Evolutionary conservation across 2,888 invertebrate species (phyloP).

Genomic region (Dryococelus australis): DNA sequence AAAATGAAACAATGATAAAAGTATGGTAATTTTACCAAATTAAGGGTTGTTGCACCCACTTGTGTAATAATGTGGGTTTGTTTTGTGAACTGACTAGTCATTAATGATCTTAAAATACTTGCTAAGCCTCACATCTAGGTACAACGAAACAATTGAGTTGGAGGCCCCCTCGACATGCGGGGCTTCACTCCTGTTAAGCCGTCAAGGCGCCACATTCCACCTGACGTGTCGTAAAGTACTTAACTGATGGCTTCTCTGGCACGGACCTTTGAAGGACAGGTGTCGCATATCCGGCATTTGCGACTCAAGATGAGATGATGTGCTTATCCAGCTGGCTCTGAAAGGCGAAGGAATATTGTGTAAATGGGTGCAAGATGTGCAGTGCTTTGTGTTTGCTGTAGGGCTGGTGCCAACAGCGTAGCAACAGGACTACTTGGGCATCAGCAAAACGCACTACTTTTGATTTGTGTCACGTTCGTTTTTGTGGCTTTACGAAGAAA

Average conservation of each 20-base stretch:
- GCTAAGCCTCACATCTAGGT: constrained; percentile 1
- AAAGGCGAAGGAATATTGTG: not conserved
- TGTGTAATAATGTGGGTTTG: not conserved
- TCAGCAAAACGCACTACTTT: not conserved
- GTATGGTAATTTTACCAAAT: constrained; percentile 46
- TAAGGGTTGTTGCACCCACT: constrained; percentile 5
- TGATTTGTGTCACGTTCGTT: not conserved
- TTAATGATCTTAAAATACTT: not conserved
- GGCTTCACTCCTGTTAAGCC: constrained; percentile 1
- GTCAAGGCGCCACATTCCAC: constrained; percentile 23
- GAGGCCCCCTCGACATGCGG: not conserved
- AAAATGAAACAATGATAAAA: constrained; percentile 55
- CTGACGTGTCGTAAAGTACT: constrained; percentile 16
- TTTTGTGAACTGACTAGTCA: not conserved
- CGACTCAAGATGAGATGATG: not conserved
- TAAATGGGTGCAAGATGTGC: not conserved
- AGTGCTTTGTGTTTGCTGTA: not conserved
- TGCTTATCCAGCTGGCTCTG: not conserved
- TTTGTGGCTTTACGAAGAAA: not conserved
- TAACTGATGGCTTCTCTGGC: constrained; percentile 27
- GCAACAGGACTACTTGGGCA: not conserved
- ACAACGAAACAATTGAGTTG: constrained; percentile 27
- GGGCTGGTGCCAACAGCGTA: not conserved
- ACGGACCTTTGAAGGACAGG: constrained; percentile 24
- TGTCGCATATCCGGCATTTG: not conserved